These are phyloP conservation scores for Lordiphosa clarofinis DNA, from an alignment of 1,140 invertebrate genomes.

Conservation along the genomic window DNA sequence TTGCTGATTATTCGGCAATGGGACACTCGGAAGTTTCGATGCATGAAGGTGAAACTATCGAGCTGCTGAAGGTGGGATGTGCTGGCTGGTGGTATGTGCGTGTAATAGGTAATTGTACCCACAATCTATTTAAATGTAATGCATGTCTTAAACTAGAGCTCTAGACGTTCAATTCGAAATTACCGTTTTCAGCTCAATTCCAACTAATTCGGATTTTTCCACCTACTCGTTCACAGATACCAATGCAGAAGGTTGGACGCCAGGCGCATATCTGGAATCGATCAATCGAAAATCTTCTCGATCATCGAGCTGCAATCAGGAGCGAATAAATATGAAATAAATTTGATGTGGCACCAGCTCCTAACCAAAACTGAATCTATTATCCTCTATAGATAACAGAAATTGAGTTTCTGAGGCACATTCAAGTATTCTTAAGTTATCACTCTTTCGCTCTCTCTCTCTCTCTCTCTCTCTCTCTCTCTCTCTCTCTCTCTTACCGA, in stretches of 20 bases:
- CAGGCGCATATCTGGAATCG: slow-evolving; percentile 93
- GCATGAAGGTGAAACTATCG: slow-evolving; percentile 92
- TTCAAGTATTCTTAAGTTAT: slow-evolving; percentile 6
- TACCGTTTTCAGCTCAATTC: neutral
- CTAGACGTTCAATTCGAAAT: neutral
- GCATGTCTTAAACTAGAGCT: slow-evolving; percentile 8
- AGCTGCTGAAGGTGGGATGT: slow-evolving; percentile 93
- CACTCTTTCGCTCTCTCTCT: neutral
- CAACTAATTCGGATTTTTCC: slow-evolving; percentile 9
- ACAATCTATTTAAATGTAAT: slow-evolving; percentile 2
- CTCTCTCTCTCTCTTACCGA: neutral
- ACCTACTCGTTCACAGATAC: slow-evolving; percentile 79
- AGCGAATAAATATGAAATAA: slow-evolving; percentile 54
- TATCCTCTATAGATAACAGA: slow-evolving; percentile 27
- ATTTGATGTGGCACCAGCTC: slow-evolving; percentile 7
- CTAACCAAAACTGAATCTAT: slow-evolving; percentile 43
- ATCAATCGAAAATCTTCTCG: slow-evolving; percentile 87
- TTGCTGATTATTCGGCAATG: slow-evolving; percentile 94
- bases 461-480: neutral
- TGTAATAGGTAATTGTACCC: slow-evolving; percentile 83
- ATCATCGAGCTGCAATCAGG: slow-evolving; percentile 82
- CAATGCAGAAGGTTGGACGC: slow-evolving; percentile 93
- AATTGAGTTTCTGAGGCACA: slow-evolving; percentile 32
- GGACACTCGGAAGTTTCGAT: slow-evolving; percentile 93
- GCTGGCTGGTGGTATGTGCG: slow-evolving; percentile 98